These are phyloP conservation scores for Rhinichthys klamathensis DNA, from an alignment of 2,113 vertebrate species.

Conservation along the genomic window DNA sequence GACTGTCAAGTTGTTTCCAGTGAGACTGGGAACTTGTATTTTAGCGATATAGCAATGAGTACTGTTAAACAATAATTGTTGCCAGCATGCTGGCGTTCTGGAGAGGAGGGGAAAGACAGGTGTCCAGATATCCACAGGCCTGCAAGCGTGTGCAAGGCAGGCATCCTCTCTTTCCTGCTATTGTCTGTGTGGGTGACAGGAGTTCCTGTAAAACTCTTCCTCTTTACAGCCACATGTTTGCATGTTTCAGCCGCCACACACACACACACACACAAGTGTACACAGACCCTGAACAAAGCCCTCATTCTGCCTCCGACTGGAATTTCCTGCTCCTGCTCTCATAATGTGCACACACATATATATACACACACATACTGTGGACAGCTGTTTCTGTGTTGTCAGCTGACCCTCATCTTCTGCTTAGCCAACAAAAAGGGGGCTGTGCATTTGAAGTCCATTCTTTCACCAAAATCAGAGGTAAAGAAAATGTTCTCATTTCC, in stretches of 20 bases:
- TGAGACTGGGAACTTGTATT: not conserved
- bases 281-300: slow-evolving; percentile 69
- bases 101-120: slow-evolving; percentile 62
- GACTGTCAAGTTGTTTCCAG: not conserved
- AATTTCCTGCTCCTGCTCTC: slow-evolving; percentile 67
- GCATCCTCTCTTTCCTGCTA: slow-evolving; percentile 76
- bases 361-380: slow-evolving; percentile 58
- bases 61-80: not conserved
- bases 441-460: slow-evolving; percentile 51
- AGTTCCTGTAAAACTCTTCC: slow-evolving; percentile 61
- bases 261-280: slow-evolving; percentile 21
- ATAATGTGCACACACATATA: slow-evolving; percentile 29
- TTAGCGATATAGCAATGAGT: not conserved
- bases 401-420: slow-evolving; percentile 71
- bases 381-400: slow-evolving; percentile 73
- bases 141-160: slow-evolving; percentile 63
- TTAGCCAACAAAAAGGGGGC: slow-evolving; percentile 59
- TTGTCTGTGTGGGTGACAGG: slow-evolving; percentile 59
- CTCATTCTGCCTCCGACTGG: slow-evolving; percentile 64
- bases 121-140: slow-evolving; percentile 60
- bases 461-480: slow-evolving; percentile 36
- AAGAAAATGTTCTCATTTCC: slow-evolving; percentile 26
- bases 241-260: slow-evolving; percentile 31
- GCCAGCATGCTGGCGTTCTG: not conserved
- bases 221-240: slow-evolving; percentile 53